A percentile compares a stretch with the other conserved stretches of the same genome.
Conservation (phyloP, 2,888 invertebrate genomes). For the Melinaea menophilus region DNA sequence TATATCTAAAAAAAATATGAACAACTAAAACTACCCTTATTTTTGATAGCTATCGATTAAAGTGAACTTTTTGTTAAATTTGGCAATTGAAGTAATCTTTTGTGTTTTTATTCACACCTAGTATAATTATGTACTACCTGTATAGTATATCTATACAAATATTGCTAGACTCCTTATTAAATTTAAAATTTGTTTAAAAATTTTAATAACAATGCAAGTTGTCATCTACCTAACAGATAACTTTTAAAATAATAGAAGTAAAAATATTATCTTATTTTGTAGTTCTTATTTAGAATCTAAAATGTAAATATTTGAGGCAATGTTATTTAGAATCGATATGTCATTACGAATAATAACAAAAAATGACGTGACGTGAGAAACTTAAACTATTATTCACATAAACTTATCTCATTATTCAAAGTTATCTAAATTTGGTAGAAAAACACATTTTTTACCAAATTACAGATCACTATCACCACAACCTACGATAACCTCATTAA, state of each 20-base stretch:
- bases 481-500: conserved; percentile 62
- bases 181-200: no score
- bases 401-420: conserved; percentile 21
- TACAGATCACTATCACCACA: conserved; percentile 55
- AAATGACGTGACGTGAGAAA: not conserved
- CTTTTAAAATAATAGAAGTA: no score
- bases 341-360: not conserved
- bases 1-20: conserved; percentile 53
- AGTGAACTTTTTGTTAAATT: not conserved
- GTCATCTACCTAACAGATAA: no score
- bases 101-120: conserved; percentile 1
- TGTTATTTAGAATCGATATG: no score
- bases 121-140: not conserved
- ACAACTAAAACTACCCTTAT: conserved; percentile 33
- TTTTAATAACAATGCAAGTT: no score
- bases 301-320: no score
- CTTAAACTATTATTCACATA: not conserved
- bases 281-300: no score
- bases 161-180: no score
- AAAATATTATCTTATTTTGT: no score
- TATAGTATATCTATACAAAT: no score
- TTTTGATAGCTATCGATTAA: conserved; percentile 15
- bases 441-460: conserved; percentile 51
- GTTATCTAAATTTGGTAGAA: conserved; percentile 23
- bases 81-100: conserved; percentile 1